Evolutionary conservation across 2,797 vertebrate species (phyloP), one percentile per base, ranked within the genome.

Genomic region (Neomorphus geoffroyi): DNA sequence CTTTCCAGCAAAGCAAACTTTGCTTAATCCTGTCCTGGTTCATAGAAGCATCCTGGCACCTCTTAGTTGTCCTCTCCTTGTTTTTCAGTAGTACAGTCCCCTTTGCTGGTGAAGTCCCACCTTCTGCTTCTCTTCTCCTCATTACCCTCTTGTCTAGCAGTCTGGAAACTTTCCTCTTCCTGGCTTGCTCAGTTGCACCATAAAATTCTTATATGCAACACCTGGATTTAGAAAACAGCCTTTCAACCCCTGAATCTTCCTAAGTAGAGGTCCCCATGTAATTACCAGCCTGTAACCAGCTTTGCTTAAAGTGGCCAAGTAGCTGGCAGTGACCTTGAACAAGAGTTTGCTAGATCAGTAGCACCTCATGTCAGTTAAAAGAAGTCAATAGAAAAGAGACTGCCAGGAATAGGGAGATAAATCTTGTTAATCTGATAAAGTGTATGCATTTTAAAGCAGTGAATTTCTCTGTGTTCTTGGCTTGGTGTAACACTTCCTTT

Each of bases 131-230:
- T 30, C 14, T 82, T 82, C 28, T 93, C 16, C 51, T 35, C 13
- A 30, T 58, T 26, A 39, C 2, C 1, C 4, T 1, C 10, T 66
- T 27, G 7, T 7, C 17, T n/a, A 51, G 17, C 11, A 48, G 11
- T n/a, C 67, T 69, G 11, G 32, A 86, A 86, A 15, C 4, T 30
- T 85, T 39, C 4, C 6, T 69, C 3, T 0, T 32, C 21, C 30
- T 17, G 35, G 18, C 33, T 61, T 28, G 17, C 61, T 41, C 16
- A 24, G 13, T 14, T 71, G 32, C 28, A 53, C 66, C 11, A 27
- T 53, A 16, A 74, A 64, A 60, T 78, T 74, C 16, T 86, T 18
- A 35, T 30, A 45, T 28, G 33, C 16, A 58, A 16, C 10, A 86
- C 18, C 32, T 65, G 16, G n/a, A 65, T 84, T 65, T 72, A 46